These are phyloP conservation scores for Rhineura floridana DNA, from an alignment of 2,113 vertebrate species.

Conservation along the genomic window DNA sequence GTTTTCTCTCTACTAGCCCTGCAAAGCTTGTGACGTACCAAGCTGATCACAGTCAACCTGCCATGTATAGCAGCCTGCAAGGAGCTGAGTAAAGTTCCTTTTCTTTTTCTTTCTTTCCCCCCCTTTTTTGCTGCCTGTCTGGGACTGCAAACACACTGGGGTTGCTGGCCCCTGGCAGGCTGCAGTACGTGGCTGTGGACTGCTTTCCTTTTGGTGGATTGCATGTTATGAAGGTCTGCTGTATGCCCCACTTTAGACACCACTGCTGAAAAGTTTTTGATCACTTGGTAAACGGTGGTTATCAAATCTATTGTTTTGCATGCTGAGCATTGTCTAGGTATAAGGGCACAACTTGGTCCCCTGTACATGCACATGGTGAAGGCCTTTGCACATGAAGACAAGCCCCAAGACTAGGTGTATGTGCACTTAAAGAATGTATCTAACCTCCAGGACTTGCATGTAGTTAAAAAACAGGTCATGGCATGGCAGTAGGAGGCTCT, in stretches of 20 bases:
- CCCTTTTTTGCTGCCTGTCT: background rate
- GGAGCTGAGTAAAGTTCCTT: background rate
- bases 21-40: background rate
- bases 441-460: background rate
- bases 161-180: background rate
- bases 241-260: too few relatives aligned
- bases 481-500: background rate
- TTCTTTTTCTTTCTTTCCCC: too few relatives aligned
- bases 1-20: background rate
- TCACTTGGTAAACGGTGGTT: too few relatives aligned
- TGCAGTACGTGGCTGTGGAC: background rate
- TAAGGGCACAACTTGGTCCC: background rate
- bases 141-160: background rate
- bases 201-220: background rate
- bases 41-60: too few relatives aligned
- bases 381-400: background rate
- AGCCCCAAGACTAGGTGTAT: background rate
- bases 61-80: background rate
- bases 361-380: background rate
- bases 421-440: background rate
- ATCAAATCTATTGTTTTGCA: background rate
- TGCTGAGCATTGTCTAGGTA: background rate
- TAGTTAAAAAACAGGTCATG: background rate
- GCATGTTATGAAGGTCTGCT: background rate
- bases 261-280: too few relatives aligned